Evolutionary conservation across 1,140 invertebrate genomes (phyloP), one percentile per base, ranked within the genome.

Genomic region (Penaeus vannamei): DNA sequence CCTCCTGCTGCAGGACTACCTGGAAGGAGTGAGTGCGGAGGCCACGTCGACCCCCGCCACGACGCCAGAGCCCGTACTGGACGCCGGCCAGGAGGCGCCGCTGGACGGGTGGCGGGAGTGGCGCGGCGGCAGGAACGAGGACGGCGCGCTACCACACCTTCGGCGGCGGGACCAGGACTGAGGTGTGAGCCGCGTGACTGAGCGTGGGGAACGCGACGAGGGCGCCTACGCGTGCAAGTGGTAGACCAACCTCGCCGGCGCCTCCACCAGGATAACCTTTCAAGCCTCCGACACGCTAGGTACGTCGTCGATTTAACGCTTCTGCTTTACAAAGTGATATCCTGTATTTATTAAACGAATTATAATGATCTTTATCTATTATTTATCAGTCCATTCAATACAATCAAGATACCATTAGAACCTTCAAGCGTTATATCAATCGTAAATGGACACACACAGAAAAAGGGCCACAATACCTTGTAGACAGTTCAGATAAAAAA

Each of bases 261-360:
- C 60, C 17, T 64, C 87, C 14, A 79, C 87, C 19, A 84, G 77
- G 59, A 84, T 59, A 53, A 89, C 82, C n/a, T 89, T 89, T 42
- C 77, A 60, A 29, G n/a, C n/a, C n/a, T n/a, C 85, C 23, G 87
- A 89, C 64, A 81, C 76, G 8, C 62, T 89, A n/a, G 87, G 87
- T 89, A 19, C 62, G 87, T 80, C 32, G 46, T 22, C 22, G 10
- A 12, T 12, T 2, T 53, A 17, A 0, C 53, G 10, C 53, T 3
- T 80, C 59, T 81, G 23, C 23, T 23, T 53, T 42, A 23, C 3
- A 26, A 81, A 29, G 42, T 23, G 59, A n/a, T n/a, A 1, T 14
- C 19, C 3, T 76, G 26, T 76, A 20, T 76, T 76, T 76, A n/a
- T 76, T 76, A 20, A 17, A 17, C 66, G 29, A 26, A 0, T 72